Conservation (phyloP, 1,140 invertebrate genomes). For the Spodoptera litura region DNA sequence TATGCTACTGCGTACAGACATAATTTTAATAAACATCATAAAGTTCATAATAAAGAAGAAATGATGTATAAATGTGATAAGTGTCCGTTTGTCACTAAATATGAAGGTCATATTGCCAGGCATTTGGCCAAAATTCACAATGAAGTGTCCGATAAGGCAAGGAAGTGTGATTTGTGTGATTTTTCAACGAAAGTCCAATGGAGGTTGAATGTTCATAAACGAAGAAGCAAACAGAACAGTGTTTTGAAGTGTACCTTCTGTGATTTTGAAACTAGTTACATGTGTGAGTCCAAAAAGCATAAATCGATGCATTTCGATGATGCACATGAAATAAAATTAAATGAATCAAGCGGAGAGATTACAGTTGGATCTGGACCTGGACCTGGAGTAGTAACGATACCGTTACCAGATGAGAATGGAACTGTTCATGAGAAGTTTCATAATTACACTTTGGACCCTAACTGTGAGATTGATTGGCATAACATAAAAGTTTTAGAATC, state of each 20-base stretch:
- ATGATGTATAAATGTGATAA: slow-evolving; percentile 69
- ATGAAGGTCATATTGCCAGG: slow-evolving; percentile 67
- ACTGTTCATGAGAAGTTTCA: slow-evolving; percentile 48
- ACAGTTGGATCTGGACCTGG: background rate
- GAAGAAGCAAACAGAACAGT: slow-evolving; percentile 59
- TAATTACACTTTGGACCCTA: slow-evolving; percentile 61
- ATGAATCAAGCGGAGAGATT: background rate
- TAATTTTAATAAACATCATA: slow-evolving; percentile 67
- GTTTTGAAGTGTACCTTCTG: slow-evolving; percentile 62
- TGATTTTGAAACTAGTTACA: slow-evolving; percentile 62
- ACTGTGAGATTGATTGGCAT: slow-evolving; percentile 64
- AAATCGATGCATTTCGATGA: slow-evolving; percentile 62
- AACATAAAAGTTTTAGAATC: slow-evolving; percentile 69
- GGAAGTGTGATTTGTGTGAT: slow-evolving; percentile 68
- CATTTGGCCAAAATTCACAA: slow-evolving; percentile 74
- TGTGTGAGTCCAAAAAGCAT: slow-evolving; percentile 69
- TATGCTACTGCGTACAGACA: slow-evolving; percentile 68
- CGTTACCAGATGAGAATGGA: background rate
- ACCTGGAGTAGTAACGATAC: too few species aligned
- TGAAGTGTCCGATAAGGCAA: slow-evolving; percentile 61
- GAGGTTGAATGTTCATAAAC: slow-evolving; percentile 67
- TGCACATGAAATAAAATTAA: slow-evolving; percentile 48
- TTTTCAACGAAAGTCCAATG: slow-evolving; percentile 68
- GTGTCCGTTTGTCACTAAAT: slow-evolving; percentile 69
- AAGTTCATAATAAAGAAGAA: slow-evolving; percentile 58